Conservation (phyloP, 2,113 vertebrate genomes). For the Phrynocephalus versicolor region DNA sequence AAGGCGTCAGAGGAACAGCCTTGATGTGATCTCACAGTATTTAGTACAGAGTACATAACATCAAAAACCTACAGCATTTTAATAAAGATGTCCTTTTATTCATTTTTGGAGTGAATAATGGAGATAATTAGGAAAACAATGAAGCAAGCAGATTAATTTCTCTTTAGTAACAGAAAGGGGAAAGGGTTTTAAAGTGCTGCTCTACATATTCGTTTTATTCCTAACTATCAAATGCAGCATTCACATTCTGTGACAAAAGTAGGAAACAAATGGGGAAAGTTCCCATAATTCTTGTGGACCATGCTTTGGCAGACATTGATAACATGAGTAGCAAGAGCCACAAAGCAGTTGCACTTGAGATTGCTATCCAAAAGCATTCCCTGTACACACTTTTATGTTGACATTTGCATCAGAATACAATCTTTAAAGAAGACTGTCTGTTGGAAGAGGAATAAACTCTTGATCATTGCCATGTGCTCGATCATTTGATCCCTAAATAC, state of each 20-base stretch:
- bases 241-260: neutral
- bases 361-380: neutral
- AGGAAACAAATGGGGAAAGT: neutral
- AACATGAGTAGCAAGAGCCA: neutral
- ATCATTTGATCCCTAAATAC: slow-evolving; percentile 10
- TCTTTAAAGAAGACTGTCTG: neutral
- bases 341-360: slow-evolving; percentile 12
- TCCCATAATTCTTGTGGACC: neutral
- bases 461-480: slow-evolving; percentile 1
- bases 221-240: neutral
- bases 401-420: neutral
- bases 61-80: neutral
- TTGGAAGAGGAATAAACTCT: neutral
- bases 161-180: slow-evolving; percentile 5
- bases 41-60: slow-evolving; percentile 34
- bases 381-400: neutral
- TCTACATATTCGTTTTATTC: neutral
- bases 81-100: slow-evolving; percentile 15
- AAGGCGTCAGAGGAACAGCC: slow-evolving; percentile 22
- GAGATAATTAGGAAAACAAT: slow-evolving; percentile 16
- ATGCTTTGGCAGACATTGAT: neutral
- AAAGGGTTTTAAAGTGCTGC: neutral
- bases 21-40: slow-evolving; percentile 36
- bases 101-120: slow-evolving; percentile 5
- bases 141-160: slow-evolving; percentile 20